Base-by-base conservation (phyloP, 2,888 invertebrate species). In the Drosophila quasianomalipes region DNA sequence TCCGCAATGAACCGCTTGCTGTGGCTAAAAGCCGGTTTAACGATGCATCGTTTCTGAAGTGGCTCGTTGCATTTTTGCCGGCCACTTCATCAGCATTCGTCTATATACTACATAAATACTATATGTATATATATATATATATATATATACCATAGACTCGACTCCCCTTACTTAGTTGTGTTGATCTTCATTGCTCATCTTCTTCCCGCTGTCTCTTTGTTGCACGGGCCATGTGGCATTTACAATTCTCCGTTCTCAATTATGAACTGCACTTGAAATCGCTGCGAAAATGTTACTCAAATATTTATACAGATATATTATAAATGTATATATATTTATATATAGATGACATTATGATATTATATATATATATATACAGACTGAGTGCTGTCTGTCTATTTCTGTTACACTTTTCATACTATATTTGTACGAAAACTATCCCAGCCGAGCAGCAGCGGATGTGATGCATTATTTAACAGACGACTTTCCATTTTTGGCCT, bases 31-130 rank as follows among this genome's bases (percentile, higher is more conserved):
- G 85, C 85, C 86, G 86, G 86, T 85, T 89, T 86, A 74, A 49
- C 70, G 71, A 59, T 76, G 78, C 80, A 73, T 70, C 74, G 77
- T 78, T 83, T 72, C 81, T 85, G 60, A 60, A 82, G 83, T 83
- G 78, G 71, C 80, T 77, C 74, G 82, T 71, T 80, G 84, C 89
- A 81, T 70, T 85, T 81, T 71, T 83, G 81, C 85, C 83, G 88
- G 75, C 75, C 76, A 81, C 81, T 81, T 72, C 72, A 81, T 60
- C 73, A 75, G 64, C 61, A 69, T 63, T 77, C 55, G 66, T 39
- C 76, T 69, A 73, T 73, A 70, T 76, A 72, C 58, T 33, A 31
- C n/a, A 35, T n/a, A 22, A n/a, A 35, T 37, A 37, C 28, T 55
- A 5, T 26, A 47, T 58, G 37, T 53, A 57, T 67, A 37, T 61